Percentiles rank a stretch among this genome's conserved stretches.
phyloP scores from a whole-genome alignment of 2,797 vertebrate genomes.

The Otolemur crassicaudatus region DNA sequence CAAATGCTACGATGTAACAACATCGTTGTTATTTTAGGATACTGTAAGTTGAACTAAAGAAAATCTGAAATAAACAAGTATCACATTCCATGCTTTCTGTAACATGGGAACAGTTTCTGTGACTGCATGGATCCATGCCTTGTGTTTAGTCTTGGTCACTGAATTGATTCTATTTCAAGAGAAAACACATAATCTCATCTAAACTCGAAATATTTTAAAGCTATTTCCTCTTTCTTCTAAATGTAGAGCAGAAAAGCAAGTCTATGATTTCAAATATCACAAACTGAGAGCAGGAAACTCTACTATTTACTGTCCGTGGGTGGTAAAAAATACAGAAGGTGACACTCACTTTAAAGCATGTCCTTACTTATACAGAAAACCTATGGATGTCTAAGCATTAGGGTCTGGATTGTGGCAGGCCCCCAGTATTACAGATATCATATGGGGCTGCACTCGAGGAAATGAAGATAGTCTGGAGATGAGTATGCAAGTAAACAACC shows the following conservation, averaged over 20 bases:
- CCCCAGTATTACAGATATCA: not conserved
- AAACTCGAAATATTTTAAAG: conserved; percentile 48
- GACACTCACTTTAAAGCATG: not conserved
- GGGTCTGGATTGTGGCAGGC: not conserved
- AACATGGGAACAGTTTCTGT: not conserved
- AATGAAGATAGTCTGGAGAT: not conserved
- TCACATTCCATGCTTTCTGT: not conserved
- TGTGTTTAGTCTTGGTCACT: conserved; percentile 33
- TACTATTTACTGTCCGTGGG: not conserved
- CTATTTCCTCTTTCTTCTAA: conserved; percentile 58
- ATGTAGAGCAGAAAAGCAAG: not conserved
- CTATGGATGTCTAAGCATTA: not conserved
- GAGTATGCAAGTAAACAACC: not conserved
- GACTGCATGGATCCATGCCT: not conserved
- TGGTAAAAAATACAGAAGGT: not conserved
- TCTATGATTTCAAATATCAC: not conserved
- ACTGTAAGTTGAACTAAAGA: not conserved
- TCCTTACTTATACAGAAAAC: not conserved
- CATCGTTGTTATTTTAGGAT: not conserved
- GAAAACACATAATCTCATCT: conserved; percentile 43
- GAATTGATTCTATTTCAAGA: conserved; percentile 53
- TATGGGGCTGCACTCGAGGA: not conserved
- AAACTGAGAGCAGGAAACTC: not conserved
- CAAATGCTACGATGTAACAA: not conserved
- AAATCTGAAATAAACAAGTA: not conserved